These are phyloP conservation scores for Melanophora roralis DNA, from an alignment of 2,888 invertebrate species.

Conservation along the genomic window DNA sequence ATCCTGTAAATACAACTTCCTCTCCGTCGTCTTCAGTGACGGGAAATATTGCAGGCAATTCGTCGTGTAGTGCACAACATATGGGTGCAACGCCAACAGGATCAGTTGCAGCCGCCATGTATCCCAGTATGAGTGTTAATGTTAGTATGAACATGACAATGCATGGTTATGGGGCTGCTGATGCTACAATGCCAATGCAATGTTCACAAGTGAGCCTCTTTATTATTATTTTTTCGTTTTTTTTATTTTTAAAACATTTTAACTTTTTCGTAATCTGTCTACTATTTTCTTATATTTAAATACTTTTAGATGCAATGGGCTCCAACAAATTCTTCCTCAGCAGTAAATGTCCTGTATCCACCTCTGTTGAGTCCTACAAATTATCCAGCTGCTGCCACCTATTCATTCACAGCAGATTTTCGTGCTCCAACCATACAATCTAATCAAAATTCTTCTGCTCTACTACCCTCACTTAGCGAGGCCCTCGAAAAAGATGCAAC, in stretches of 20 bases:
- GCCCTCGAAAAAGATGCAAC: constrained; percentile 70
- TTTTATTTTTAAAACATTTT: background rate
- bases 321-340: constrained; percentile 81
- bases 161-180: constrained; percentile 83
- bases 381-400: constrained; percentile 84
- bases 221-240: constrained; percentile 20
- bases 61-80: constrained; percentile 63
- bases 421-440: constrained; percentile 78
- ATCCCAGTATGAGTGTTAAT: constrained; percentile 97
- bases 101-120: constrained; percentile 78
- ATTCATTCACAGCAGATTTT: constrained; percentile 90
- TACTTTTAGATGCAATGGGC: constrained; percentile 83
- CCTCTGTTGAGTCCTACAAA: constrained; percentile 83
- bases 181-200: constrained; percentile 76
- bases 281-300: background rate
- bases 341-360: constrained; percentile 82
- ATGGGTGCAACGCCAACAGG: constrained; percentile 46
- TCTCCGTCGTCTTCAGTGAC: constrained; percentile 12
- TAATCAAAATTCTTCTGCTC: constrained; percentile 75
- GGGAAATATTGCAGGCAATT: constrained; percentile 55
- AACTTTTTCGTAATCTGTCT: background rate
- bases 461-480: constrained; percentile 74
- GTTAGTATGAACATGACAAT: constrained; percentile 98
- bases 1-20: constrained; percentile 68
- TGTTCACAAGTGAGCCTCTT: constrained; percentile 82